Evolutionary conservation across 2,888 invertebrate genomes (phyloP).

Genomic region (Monochamus alternatus): DNA sequence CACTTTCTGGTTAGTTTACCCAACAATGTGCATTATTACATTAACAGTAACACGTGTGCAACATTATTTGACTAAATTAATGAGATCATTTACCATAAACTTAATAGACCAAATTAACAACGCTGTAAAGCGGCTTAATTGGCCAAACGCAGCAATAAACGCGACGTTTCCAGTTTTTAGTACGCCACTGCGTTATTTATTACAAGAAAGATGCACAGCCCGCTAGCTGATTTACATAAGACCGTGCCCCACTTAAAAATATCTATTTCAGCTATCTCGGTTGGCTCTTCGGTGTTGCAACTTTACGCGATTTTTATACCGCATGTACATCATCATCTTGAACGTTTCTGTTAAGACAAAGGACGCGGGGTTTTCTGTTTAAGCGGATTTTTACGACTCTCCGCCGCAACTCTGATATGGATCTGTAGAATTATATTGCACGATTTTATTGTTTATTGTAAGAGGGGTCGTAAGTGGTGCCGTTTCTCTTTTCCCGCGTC

Average conservation of each 20-base stretch:
- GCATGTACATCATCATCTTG: constrained; percentile 26
- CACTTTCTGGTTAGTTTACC: too few species aligned
- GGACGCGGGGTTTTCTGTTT: constrained; percentile 12
- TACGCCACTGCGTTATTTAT: constrained; percentile 29
- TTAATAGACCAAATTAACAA: constrained; percentile 9
- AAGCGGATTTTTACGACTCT: constrained; percentile 11
- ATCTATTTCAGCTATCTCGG: constrained; percentile 43
- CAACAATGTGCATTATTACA: not conserved
- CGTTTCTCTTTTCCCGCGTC: constrained; percentile 3
- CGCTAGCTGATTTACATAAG: constrained; percentile 56
- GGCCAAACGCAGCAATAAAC: not conserved
- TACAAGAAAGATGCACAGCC: constrained; percentile 38
- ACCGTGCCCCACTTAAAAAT: constrained; percentile 56
- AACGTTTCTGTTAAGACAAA: constrained; percentile 10
- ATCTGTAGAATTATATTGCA: constrained; percentile 10
- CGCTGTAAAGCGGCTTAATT: constrained; percentile 1
- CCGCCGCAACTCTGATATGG: constrained; percentile 3
- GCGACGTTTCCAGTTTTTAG: not conserved
- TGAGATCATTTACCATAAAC: constrained; percentile 6
- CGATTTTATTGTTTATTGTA: constrained; percentile 8
- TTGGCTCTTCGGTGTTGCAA: constrained; percentile 30
- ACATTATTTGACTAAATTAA: constrained; percentile 2
- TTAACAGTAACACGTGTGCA: constrained; percentile 7
- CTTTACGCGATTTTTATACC: constrained; percentile 23
- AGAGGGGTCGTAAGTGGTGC: not conserved